phyloP scores from a whole-genome alignment of 1,140 invertebrate genomes.

The Drosophila oshimai region DNA sequence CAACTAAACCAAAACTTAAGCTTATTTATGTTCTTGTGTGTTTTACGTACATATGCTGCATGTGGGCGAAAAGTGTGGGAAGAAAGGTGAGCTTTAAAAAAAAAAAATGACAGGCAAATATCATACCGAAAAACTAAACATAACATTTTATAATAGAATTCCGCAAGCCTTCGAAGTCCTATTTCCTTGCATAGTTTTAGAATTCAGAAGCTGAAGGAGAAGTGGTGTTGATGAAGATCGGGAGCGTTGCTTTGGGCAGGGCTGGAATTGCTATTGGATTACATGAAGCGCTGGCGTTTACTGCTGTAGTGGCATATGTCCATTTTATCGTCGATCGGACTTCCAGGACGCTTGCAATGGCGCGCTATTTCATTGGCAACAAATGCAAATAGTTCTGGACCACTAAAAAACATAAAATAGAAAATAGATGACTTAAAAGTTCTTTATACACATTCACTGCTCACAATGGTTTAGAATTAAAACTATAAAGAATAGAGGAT shows the following conservation, averaged over 20 bases:
- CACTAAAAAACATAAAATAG: slow-evolving; percentile 20
- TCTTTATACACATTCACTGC: too few species aligned
- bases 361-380: slow-evolving; percentile 90
- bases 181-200: not conserved
- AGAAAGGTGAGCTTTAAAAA: not conserved
- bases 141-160: not conserved
- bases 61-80: not conserved
- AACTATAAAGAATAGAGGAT: too few species aligned
- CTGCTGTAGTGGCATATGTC: slow-evolving; percentile 84
- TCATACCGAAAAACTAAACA: not conserved
- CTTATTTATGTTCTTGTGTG: slow-evolving; percentile 3
- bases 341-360: slow-evolving; percentile 88
- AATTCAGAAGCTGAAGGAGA: not conserved
- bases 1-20: slow-evolving; percentile 34
- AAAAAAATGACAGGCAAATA: not conserved
- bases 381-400: slow-evolving; percentile 89
- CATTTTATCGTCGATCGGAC: slow-evolving; percentile 84
- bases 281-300: slow-evolving; percentile 84
- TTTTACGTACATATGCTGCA: slow-evolving; percentile 34
- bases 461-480: too few species aligned
- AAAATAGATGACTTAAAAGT: not conserved
- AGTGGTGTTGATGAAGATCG: slow-evolving; percentile 1
- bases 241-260: not conserved
- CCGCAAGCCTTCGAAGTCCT: not conserved
- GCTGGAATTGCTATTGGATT: slow-evolving; percentile 38